These are phyloP conservation scores for Egretta garzetta DNA, from an alignment of 2,113 vertebrate genomes.

Conservation along the genomic window DNA sequence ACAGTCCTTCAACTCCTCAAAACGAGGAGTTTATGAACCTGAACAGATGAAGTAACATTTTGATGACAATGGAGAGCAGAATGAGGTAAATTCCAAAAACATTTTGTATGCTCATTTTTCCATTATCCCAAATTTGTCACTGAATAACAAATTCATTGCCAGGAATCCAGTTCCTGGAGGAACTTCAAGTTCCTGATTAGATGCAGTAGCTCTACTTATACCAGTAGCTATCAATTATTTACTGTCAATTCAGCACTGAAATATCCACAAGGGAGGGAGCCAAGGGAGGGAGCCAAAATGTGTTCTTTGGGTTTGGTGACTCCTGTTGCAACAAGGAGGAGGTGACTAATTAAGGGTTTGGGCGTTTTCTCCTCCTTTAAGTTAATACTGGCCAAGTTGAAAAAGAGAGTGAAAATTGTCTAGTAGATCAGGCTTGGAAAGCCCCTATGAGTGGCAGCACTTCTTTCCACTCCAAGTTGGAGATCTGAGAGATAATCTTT, in stretches of 20 bases:
- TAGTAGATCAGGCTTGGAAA: not conserved
- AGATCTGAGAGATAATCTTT: not conserved
- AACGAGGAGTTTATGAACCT: not conserved
- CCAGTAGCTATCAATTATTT: not conserved
- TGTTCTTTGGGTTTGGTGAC: not conserved
- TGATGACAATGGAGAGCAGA: not conserved
- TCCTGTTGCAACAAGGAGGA: not conserved
- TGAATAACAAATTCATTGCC: not conserved
- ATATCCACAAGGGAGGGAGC: not conserved
- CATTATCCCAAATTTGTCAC: not conserved
- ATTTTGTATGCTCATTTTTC: not conserved
- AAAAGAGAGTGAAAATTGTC: not conserved
- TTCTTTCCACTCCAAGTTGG: not conserved
- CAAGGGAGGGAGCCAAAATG: not conserved
- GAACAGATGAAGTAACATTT: not conserved
- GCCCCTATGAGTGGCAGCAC: not conserved
- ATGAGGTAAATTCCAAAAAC: not conserved
- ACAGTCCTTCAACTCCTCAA: not conserved
- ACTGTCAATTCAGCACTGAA: not conserved
- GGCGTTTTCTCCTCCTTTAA: not conserved
- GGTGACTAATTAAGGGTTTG: not conserved
- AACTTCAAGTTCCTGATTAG: constrained; percentile 42
- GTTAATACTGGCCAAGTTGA: not conserved
- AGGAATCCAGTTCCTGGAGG: not conserved
- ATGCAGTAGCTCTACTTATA: not conserved